Base-by-base conservation (phyloP, 35 echinoderm and acorn worm genomes). In the Diadema setosum region DNA sequence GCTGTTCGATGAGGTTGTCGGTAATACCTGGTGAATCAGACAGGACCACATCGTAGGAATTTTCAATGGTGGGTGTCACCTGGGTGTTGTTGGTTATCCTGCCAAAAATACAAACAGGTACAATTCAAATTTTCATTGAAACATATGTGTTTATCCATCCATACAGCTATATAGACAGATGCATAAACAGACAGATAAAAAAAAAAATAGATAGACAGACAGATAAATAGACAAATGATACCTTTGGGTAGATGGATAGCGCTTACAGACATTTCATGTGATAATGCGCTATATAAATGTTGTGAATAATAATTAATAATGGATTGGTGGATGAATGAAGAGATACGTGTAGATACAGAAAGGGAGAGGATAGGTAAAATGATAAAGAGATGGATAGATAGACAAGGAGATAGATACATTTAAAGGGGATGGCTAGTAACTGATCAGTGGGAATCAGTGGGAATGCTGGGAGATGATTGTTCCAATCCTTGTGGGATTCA, bases 51-150 rank as follows among this genome's bases (percentile, higher is more conserved):
- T 46, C 49, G 24, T 75, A 20, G 48, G 45, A 46, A 20, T 76
- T 84, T 11, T 58, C 84, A 42, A 95, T 83, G 36, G 55, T 84
- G 26, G 89, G 93, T 24, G 88, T 91, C 27, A 95, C 93, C 42
- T 88, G 34, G 2, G 84, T 58, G 25, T 90, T 95, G 34, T 34
- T n/a, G 5, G 78, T 95, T 40, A 83, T 87, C 46, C 93, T 95
- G 85, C 3, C 32, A 56, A 8, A 60, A 29, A 70, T 45, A 39
- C 36, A 52, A 52, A 27, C 45, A 23, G 64, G 58, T 52, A 88
- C 14, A 6, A 65, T 1, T 11, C 50, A 42, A 52, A 52, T 11
- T 52, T 9, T 11, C n/a, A 52, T 11, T 52, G 48, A 52, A 52
- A 52, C 48, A 52, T 52, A 52, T 11, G 9, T 52, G n/a, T 52